Evolutionary conservation across 2,113 vertebrate species (phyloP), one percentile per base, ranked within the genome.

Genomic region (Oenanthe oenanthe): DNA sequence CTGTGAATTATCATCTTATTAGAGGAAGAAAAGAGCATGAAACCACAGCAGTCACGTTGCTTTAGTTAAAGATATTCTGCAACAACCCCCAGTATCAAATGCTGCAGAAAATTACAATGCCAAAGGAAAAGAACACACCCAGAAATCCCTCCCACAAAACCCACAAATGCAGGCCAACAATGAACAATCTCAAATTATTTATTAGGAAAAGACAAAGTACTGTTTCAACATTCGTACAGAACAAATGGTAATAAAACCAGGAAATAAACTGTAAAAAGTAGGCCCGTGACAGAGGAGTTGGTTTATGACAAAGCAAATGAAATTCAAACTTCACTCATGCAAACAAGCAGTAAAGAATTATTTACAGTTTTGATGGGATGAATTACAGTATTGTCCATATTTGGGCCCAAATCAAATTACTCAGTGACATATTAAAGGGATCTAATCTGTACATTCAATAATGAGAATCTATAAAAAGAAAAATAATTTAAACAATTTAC

Each of bases 401-500:
- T 83, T 92, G 77, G 68, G 86, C 92, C 94, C 89, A 74, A 95
- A 77, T 75, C 76, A 96, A 90, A 91, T 92, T 75, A 72, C 71
- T 89, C 42, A 36, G 68, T 97, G 96, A 91, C 70, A 60, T 91
- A 97, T 73, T 94, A 96, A 97, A 96, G 96, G 94, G 96, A 96
- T 77, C 79, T 82, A 93, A 93, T 90, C 95, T 97, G 92, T 98
- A 98, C 98, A 98, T 93, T 96, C 85, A 86, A 26, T 90, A 94
- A 95, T 12, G 85, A 92, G 85, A 79, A 82, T 84, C 92, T 92
- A 93, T 90, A 93, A 96, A 97, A 96, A 92, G 95, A 96, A 97
- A 98, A 98, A 98, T 98, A 98, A 98, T 98, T 98, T 97, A 98
- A 97, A 93, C 92, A 65, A 97, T 98, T 98, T 98, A 98, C 97